These are phyloP conservation scores for Hermetia illucens DNA, from an alignment of 1,140 invertebrate species.

Conservation along the genomic window DNA sequence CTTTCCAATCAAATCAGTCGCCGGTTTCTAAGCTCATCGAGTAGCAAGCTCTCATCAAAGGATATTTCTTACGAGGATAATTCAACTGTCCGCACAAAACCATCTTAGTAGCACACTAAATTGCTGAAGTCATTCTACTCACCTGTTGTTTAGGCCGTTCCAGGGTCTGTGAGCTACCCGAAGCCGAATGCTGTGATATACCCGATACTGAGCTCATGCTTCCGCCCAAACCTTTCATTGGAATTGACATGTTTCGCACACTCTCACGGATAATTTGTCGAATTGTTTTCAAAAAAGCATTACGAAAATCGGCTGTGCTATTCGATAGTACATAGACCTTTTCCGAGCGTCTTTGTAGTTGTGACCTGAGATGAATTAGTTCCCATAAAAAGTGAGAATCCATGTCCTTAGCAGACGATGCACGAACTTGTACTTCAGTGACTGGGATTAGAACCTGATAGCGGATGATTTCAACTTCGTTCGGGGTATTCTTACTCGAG, in stretches of 20 bases:
- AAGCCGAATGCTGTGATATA: slow-evolving; percentile 25
- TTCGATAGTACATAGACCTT: slow-evolving; percentile 95
- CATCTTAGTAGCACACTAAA: no score
- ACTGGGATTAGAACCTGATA: slow-evolving; percentile 94
- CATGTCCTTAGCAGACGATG: slow-evolving; percentile 81
- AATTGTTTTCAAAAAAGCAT: slow-evolving; percentile 91
- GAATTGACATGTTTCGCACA: slow-evolving; percentile 88
- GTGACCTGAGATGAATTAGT: slow-evolving; percentile 84
- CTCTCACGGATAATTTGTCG: slow-evolving; percentile 91
- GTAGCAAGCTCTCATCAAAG: no score
- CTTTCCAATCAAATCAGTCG: no score
- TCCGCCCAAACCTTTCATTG: slow-evolving; percentile 51
- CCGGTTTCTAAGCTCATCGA: no score
- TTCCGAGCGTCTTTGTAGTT: slow-evolving; percentile 83
- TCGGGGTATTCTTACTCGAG: slow-evolving; percentile 66
- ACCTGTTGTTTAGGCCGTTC: slow-evolving; percentile 43
- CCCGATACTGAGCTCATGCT: slow-evolving; percentile 27
- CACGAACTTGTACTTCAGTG: slow-evolving; percentile 89
- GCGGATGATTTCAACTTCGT: slow-evolving; percentile 87
- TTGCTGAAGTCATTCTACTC: no score
- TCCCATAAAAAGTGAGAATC: slow-evolving; percentile 94
- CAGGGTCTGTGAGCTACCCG: slow-evolving; percentile 39
- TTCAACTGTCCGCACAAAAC: no score
- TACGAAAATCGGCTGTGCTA: slow-evolving; percentile 88
- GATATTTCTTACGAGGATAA: no score